phyloP scores from a whole-genome alignment of 2,888 invertebrate species.

The Formica aserva region DNA sequence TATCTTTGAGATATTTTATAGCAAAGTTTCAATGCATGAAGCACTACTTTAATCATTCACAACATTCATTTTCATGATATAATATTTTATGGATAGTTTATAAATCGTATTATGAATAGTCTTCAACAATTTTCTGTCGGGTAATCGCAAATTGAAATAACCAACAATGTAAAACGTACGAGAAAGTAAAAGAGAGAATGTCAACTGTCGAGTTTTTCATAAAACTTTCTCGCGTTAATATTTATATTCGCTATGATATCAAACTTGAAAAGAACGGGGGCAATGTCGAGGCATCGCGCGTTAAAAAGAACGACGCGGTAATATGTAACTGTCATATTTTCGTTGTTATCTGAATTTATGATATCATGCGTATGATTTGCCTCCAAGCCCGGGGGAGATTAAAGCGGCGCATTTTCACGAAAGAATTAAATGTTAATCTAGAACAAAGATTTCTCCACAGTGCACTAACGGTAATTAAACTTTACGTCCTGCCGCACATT shows the following conservation, averaged over 20 bases:
- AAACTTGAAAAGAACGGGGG: neutral
- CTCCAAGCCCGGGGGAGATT: conserved; percentile 3
- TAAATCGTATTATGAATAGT: neutral
- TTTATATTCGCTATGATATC: neutral
- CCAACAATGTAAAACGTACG: neutral
- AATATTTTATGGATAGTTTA: neutral
- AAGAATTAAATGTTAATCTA: conserved; percentile 64
- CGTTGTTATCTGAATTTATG: conserved; percentile 35
- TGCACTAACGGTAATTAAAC: conserved; percentile 62
- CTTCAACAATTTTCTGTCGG: neutral
- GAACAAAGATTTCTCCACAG: conserved; percentile 46
- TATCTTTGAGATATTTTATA: neutral
- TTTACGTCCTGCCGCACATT: conserved; percentile 48
- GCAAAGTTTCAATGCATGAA: neutral
- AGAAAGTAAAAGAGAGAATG: neutral
- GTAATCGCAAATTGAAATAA: neutral
- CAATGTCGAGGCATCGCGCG: neutral
- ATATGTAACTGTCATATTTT: conserved; percentile 24
- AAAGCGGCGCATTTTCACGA: conserved; percentile 30
- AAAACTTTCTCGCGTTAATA: conserved; percentile 3
- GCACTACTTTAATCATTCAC: neutral
- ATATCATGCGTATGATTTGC: neutral
- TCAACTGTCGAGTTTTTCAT: neutral
- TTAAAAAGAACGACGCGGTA: conserved; percentile 12
- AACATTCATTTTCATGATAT: neutral